Conservation (phyloP, 1,140 invertebrate genomes). For the Ostrea edulis region DNA sequence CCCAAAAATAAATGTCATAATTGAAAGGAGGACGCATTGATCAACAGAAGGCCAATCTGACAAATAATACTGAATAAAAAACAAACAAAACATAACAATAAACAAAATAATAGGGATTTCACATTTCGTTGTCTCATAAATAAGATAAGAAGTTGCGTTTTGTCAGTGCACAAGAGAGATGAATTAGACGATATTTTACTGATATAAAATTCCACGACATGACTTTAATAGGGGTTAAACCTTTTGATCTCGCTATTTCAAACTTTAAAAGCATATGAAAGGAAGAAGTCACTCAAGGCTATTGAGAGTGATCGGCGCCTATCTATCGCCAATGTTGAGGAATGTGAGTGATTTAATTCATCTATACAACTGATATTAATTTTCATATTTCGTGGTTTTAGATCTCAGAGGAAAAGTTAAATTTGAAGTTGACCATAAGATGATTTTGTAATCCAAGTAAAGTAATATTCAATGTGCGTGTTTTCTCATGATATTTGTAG, state of each 20-base stretch:
- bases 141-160: background rate
- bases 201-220: slow-evolving; percentile 22
- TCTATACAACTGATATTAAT: slow-evolving; percentile 28
- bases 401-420: slow-evolving; percentile 25
- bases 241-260: slow-evolving; percentile 13
- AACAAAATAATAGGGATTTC: background rate
- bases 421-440: slow-evolving; percentile 39
- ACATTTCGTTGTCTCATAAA: slow-evolving; percentile 4
- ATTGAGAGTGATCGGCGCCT: slow-evolving; percentile 12
- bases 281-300: slow-evolving; percentile 14
- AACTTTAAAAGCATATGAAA: slow-evolving; percentile 22
- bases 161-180: background rate
- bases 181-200: background rate
- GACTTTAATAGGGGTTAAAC: slow-evolving; percentile 17
- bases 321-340: slow-evolving; percentile 3
- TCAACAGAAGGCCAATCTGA: background rate
- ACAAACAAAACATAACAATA: background rate
- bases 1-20: slow-evolving; percentile 4
- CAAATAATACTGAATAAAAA: background rate
- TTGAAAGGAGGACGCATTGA: background rate
- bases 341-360: slow-evolving; percentile 19
- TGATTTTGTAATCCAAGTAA: slow-evolving; percentile 39
- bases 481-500: slow-evolving; percentile 16
- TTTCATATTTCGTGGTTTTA: slow-evolving; percentile 33
- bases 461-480: slow-evolving; percentile 13